phyloP scores from a whole-genome alignment of 2,888 invertebrate species.

The Resseliella maxima region DNA sequence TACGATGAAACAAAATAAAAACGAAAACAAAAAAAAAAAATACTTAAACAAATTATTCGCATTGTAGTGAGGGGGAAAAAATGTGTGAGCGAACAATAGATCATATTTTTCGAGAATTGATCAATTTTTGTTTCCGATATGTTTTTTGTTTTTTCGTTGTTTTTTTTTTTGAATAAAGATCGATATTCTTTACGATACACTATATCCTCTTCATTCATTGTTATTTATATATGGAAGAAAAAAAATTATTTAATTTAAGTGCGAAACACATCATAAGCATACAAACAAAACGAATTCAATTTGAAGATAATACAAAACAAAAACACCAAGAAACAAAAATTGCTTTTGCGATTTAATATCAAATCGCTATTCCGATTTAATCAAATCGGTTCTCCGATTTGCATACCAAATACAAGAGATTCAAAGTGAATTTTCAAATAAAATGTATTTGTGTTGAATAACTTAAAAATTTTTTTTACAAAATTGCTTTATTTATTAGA shows the following conservation, averaged over 20 bases:
- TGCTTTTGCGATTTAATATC: too few relatives aligned
- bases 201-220: constrained; percentile 7
- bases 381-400: too few relatives aligned
- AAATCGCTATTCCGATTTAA: too few relatives aligned
- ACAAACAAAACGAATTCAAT: not conserved
- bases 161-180: not conserved
- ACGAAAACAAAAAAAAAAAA: too few relatives aligned
- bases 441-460: not conserved
- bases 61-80: not conserved
- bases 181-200: not conserved
- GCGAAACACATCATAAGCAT: not conserved
- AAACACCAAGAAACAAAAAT: too few relatives aligned
- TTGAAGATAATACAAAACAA: not conserved
- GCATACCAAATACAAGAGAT: not conserved
- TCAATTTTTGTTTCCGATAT: not conserved
- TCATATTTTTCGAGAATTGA: too few relatives aligned
- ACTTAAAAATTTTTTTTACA: not conserved
- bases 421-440: not conserved
- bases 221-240: constrained; percentile 11
- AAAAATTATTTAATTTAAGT: constrained; percentile 10
- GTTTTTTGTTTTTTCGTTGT: not conserved
- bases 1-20: too few relatives aligned
- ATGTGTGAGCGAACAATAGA: not conserved
- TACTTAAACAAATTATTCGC: not conserved
- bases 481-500: not conserved